These are phyloP conservation scores for Pocillopora grandis DNA, from an alignment of 92 coral and sea anemone species.

Conservation along the genomic window DNA sequence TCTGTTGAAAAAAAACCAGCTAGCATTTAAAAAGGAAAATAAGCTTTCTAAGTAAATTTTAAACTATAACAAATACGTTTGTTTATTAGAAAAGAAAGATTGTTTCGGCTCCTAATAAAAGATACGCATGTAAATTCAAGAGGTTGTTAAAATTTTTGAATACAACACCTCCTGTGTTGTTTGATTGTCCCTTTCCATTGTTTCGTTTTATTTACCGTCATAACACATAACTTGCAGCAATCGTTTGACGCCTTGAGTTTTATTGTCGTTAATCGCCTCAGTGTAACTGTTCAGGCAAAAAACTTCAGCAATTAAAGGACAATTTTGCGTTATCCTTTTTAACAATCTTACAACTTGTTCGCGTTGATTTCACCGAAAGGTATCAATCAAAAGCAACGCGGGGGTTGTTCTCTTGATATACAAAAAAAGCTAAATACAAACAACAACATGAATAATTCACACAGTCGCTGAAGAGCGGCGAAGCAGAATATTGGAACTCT, in stretches of 20 bases:
- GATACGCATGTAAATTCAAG: background rate
- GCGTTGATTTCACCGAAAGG: conserved; percentile 1
- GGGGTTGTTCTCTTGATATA: background rate
- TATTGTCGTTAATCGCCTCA: conserved; percentile 19
- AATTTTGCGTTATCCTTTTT: background rate
- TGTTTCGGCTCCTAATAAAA: background rate
- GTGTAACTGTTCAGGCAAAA: background rate
- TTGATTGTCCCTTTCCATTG: background rate
- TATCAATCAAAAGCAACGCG: conserved; percentile 16
- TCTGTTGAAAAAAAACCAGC: background rate
- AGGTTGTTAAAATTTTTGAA: background rate
- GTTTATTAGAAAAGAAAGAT: background rate
- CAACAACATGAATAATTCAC: conserved; percentile 36
- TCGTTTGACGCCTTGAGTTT: background rate
- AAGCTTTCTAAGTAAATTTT: background rate
- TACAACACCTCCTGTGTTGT: background rate
- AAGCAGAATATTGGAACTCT: background rate
- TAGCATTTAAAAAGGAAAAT: background rate
- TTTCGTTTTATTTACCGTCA: background rate
- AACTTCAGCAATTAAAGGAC: conserved; percentile 21
- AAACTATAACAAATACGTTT: background rate
- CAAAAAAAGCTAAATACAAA: conserved; percentile 27
- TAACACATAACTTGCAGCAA: background rate
- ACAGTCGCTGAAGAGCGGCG: conserved; percentile 3
- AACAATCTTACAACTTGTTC: background rate